A percentile compares a stretch with the other conserved stretches of the same genome.
Evolutionary conservation across 2,797 vertebrate genomes (phyloP).

Genomic region (Sebastes iracundus): DNA sequence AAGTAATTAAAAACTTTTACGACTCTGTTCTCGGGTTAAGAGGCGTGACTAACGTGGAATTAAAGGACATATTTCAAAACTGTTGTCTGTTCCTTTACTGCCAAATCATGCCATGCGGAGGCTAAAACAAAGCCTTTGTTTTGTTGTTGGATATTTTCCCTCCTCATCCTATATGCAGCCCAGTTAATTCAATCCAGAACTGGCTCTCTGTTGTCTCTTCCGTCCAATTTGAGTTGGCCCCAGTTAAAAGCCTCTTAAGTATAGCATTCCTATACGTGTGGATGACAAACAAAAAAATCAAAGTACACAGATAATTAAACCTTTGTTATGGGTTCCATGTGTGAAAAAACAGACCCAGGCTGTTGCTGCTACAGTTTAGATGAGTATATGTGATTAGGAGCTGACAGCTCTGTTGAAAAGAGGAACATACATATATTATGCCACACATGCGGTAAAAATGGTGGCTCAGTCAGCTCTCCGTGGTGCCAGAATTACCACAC

Average conservation of each 20-base stretch:
- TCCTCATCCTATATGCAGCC: not conserved
- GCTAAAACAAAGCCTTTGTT: conserved; percentile 37
- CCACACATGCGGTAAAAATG: not conserved
- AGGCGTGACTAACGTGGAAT: not conserved
- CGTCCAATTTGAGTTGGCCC: conserved; percentile 11
- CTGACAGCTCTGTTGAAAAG: not conserved
- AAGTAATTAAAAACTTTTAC: not conserved
- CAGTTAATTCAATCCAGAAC: conserved; percentile 33
- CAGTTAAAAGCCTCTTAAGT: conserved; percentile 5
- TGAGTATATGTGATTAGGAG: not conserved
- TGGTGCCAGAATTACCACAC: conserved; percentile 8
- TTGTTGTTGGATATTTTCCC: conserved; percentile 17
- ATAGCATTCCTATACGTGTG: not conserved
- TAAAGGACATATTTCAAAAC: not conserved
- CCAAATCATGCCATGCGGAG: conserved; percentile 16
- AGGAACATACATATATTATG: not conserved
- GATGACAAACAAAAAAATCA: not conserved
- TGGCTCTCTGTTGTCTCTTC: not conserved
- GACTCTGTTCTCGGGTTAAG: not conserved
- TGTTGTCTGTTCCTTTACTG: conserved; percentile 3
- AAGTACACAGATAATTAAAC: not conserved
- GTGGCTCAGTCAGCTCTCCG: not conserved
- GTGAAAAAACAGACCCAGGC: not conserved
- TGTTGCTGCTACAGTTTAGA: not conserved
- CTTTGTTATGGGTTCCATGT: conserved; percentile 4